Base-by-base conservation (phyloP, 2,113 vertebrate species). In the Pithys albifrons region DNA sequence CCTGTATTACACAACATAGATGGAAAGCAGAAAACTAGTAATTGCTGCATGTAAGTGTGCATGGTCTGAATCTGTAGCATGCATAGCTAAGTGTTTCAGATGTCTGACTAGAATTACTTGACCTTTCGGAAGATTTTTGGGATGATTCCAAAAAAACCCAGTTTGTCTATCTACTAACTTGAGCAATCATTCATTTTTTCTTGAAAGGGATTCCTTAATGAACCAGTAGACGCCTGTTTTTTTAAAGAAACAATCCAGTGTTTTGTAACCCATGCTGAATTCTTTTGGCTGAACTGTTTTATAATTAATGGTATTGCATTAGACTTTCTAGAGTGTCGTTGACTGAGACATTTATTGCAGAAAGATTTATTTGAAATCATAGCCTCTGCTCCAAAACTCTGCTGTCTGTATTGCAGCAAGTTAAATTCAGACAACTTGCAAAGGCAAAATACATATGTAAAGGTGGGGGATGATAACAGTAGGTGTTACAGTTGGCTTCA, bases 201-300 rank as follows among this genome's bases (percentile, higher is more conserved):
- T 83, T 94, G 85, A 96, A 96, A 95, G 74, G 69, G 72, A 96
- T 97, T 96, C 85, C 93, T 97, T 95, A 84, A 96, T 89, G 92
- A 94, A 93, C 90, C 93, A 96, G 95, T 52, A 59, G 91, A 88
- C n/a, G 92, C 93, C 93, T 93, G 91, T 1, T 95, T 95, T 94
- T 96, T 93, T 74, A 89, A 93, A 96, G 77, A 67, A 92, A 92
- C 86, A 92, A 93, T 86, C 83, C 59, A 91, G 57, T 6, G 0
- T 97, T 96, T 97, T 96, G 92, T 96, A 95, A 96, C 72, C 41
- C 83, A 17, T 74, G 54, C 90, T 92, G 85, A 94, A 96, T 96
- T 95, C 92, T 88, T 94, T 81, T 94, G 85, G 90, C 92, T 94
- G 31, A 94, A 87, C 80, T 92, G 75, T 79, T 83, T 95, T 93